These are phyloP conservation scores for Melieria omissa DNA, from an alignment of 2,888 invertebrate genomes.

Conservation along the genomic window DNA sequence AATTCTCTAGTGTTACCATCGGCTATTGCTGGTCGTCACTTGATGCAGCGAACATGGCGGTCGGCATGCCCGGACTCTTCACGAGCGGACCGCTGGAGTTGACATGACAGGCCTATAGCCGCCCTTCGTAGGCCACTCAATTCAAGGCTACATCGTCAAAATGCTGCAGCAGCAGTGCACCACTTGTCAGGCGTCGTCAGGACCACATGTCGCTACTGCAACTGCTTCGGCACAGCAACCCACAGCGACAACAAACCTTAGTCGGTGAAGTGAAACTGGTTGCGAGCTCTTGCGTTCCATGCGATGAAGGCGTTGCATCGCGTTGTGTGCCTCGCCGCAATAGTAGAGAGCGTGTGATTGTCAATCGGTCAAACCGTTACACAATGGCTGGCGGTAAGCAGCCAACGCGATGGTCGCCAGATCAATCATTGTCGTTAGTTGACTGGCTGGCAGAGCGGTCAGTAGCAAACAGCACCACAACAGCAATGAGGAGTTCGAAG, in stretches of 20 bases:
- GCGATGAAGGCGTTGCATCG: no score
- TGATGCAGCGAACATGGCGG: no score
- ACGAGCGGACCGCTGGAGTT: no score
- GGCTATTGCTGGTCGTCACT: no score
- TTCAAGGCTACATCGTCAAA: slow-evolving; percentile 48
- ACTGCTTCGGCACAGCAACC: slow-evolving; percentile 68
- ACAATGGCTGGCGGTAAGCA: no score
- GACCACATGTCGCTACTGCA: slow-evolving; percentile 63
- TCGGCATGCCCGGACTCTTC: no score
- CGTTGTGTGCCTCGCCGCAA: slow-evolving; percentile 56
- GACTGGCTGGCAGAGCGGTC: not conserved
- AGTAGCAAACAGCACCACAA: not conserved
- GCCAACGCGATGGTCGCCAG: no score
- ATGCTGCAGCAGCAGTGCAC: slow-evolving; percentile 38
- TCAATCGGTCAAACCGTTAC: no score
- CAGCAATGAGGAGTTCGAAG: not conserved
- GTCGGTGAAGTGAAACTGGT: slow-evolving; percentile 69
- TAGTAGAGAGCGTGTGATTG: slow-evolving; percentile 42
- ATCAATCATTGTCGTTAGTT: slow-evolving; percentile 44
- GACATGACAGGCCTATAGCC: no score
- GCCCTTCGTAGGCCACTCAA: no score
- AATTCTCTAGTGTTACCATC: no score
- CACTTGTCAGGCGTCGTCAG: slow-evolving; percentile 43
- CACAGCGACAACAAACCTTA: slow-evolving; percentile 71
- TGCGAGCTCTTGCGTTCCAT: slow-evolving; percentile 47